Conservation (phyloP, 2,888 invertebrate species). For the Drosophila parthenogenetica region DNA sequence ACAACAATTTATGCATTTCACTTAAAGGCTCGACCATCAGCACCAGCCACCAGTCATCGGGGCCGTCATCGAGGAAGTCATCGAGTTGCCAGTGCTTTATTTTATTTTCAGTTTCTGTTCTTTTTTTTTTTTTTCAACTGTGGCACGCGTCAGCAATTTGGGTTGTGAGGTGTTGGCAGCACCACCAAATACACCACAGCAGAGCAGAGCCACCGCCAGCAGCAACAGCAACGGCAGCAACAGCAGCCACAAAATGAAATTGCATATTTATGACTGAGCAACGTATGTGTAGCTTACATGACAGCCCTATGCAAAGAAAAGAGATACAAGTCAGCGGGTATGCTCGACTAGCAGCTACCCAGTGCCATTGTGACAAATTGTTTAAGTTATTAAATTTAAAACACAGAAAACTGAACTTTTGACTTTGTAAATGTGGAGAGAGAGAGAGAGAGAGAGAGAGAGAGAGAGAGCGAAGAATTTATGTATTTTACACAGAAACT, state of each 20-base stretch:
- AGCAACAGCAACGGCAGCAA: slow-evolving; percentile 3
- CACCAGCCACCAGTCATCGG: not conserved
- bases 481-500: no score
- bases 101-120: not conserved
- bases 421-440: no score
- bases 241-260: slow-evolving; percentile 66
- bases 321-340: not conserved
- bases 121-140: not conserved
- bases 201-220: slow-evolving; percentile 26
- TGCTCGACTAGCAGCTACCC: slow-evolving; percentile 14
- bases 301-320: slow-evolving; percentile 14
- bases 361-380: no score
- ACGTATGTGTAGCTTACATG: slow-evolving; percentile 12
- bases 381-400: no score
- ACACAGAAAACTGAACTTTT: no score
- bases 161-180: slow-evolving; percentile 57
- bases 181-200: slow-evolving; percentile 13
- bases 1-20: slow-evolving; percentile 50
- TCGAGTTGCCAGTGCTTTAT: slow-evolving; percentile 7
- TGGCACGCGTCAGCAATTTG: slow-evolving; percentile 54
- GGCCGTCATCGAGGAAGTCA: slow-evolving; percentile 4
- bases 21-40: slow-evolving; percentile 30
- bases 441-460: no score
- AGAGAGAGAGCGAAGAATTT: no score
- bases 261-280: slow-evolving; percentile 73